Evolutionary conservation across 2,113 vertebrate genomes (phyloP), one percentile per base, ranked within the genome.

Genomic region (Pleuronectes platessa): DNA sequence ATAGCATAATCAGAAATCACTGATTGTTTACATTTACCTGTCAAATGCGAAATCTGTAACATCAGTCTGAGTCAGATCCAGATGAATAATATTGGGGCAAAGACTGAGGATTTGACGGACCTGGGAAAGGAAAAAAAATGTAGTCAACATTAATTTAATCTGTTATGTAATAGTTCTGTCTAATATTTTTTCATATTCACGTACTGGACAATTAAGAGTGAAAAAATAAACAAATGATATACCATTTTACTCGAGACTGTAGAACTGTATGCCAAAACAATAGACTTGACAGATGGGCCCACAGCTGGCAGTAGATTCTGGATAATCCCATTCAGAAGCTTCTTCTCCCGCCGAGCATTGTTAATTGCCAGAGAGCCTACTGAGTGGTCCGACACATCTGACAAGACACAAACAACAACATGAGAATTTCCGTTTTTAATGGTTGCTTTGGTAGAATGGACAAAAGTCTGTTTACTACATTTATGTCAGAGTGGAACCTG

Each of bases 181-280:
- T 31, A 7, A 31, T 21, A 26, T 3, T 4, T 12, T 20, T 51
- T 18, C 7, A 18, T 51, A 18, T 18, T 51, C 47, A 51, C 15
- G 17, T 51, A 12, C 15, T 21, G n/a, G 20, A 1, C 2, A 1
- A 56, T 35, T 21, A 17, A 17, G 10, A 61, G 5, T 15, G 58
- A 20, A 31, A 31, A 6, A 31, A 7, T 7, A 6, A 31, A 31
- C 6, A 31, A 31, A 31, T 31, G 31, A 31, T 7, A 18, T 92
- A 99, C 98, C 98, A 99, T 99, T 95, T 99, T 99, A 94, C 95
- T 98, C 63, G 97, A 98, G 65, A 93, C 94, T 35, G 97, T 96
- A 56, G 95, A 97, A 79, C 97, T 99, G 92, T 97, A 99, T 0
- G 98, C 97, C 91, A 99, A 88, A 56, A 97, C 95, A 56, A 99